Evolutionary conservation across 2,888 invertebrate genomes (phyloP), one percentile per base, ranked within the genome.

Genomic region (Drosophila dives): DNA sequence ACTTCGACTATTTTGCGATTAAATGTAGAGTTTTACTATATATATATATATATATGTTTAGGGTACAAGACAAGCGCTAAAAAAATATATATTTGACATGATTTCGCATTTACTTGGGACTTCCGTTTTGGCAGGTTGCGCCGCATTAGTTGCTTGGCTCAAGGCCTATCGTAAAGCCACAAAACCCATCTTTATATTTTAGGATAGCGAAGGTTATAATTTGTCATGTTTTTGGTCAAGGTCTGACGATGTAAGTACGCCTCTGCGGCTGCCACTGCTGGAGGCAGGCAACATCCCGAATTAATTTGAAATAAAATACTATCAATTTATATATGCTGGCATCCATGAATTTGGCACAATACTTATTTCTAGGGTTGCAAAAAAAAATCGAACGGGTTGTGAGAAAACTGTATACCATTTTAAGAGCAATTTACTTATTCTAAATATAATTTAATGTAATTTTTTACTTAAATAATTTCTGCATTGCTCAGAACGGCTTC

Each of bases 71-170:
- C 29, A 20, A 15, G 11, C 10, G 26, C 17, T 23, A 29, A 29
- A 29, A 29, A 23, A 64, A 51, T 38, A 51, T 34, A 59, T 60
- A 67, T 55, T 49, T 55, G 45, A 62, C 45, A 53, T 72, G 74
- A 68, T 81, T 84, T 71, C 71, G 42, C 73, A 67, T 83, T 83
- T 77, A 55, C 83, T 72, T 71, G 53, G 68, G 36, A 63, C 63
- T 78, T 88, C 81, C 84, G 72, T 80, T 84, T 89, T 89, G 83
- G 86, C 86, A 80, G 51, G 40, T 73, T 33, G 2, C 29, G 23
- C 26, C 42, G 33, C 17, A 23, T 40, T 20, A 54, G 34, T 53
- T 69, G 33, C 17, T 23, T 40, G 11, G 33, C 36, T 36, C 48
- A 33, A 36, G 40, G 20, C 70, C 70, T 15, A n/a, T 12, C 3